Base-by-base conservation (phyloP, 2,113 vertebrate species). In the Salvelinus alpinus region DNA sequence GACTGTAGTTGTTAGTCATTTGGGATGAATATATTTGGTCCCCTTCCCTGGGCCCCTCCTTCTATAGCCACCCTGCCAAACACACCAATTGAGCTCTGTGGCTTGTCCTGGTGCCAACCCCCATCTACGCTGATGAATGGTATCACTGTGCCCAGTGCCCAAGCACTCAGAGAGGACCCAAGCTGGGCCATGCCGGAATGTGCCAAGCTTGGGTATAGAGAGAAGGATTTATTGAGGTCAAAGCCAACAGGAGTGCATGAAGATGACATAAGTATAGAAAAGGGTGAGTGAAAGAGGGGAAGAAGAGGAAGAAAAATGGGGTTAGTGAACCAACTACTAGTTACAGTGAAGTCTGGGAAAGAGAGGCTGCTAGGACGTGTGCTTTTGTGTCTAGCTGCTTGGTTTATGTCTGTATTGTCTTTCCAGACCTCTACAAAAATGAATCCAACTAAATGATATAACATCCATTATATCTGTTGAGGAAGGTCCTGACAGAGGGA, bases 1-100 rank as follows among this genome's bases (percentile, higher is more conserved):
- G 18, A n/a, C 82, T 87, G 67, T 68, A 77, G 84, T 86, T 84
- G 84, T 86, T 84, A 84, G 71, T 78, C 79, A 91, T 85, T 87
- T 76, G 74, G 64, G 73, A 81, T 86, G 81, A 90, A 89, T 86
- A 73, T 87, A 80, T 88, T 83, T 38, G 71, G 77, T 72, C 79
- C 88, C 84, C 78, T 86, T 81, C 68, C 70, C 60, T 59, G 80
- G 87, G 86, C 74, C 90, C 90, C 85, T 84, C 83, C 83, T 84
- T 68, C 84, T 84, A 87, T 89, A 85, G 88, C 81, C 85, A 82
- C 64, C 74, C 76, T 90, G 88, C 91, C 90, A 92, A 88, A 89
- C 81, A 82, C 74, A 81, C 80, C 82, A 89, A 74, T 85, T 83
- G 81, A 89, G 59, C 74, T 22, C 59, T 3, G 7, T 62, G 59